Conservation (phyloP, 2,888 invertebrate species). For the Merodon equestris region DNA sequence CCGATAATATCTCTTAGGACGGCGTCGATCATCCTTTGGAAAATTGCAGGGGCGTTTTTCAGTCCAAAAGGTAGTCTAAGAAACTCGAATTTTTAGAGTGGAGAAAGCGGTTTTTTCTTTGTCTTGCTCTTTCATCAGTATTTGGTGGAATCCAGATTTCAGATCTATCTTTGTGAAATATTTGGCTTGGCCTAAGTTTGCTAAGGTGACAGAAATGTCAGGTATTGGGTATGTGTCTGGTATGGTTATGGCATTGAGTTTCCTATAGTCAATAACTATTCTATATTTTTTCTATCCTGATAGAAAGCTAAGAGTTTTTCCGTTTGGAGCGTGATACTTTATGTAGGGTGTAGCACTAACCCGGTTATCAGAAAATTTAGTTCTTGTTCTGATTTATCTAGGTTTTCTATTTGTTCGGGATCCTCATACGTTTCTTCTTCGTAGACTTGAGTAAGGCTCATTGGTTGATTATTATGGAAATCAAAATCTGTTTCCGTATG, state of each 20-base stretch:
- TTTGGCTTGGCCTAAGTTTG: slow-evolving; percentile 36
- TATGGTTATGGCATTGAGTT: slow-evolving; percentile 40
- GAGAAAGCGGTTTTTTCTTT: too few relatives aligned
- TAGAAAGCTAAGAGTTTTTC: slow-evolving; percentile 2
- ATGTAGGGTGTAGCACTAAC: slow-evolving; percentile 13
- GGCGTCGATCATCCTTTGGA: slow-evolving; percentile 45
- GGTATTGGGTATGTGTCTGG: slow-evolving; percentile 24
- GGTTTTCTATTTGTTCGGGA: neutral
- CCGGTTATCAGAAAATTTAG: slow-evolving; percentile 22
- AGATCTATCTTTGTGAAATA: slow-evolving; percentile 45
- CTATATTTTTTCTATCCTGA: slow-evolving; percentile 19
- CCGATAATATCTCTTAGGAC: slow-evolving; percentile 30
- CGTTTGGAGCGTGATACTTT: slow-evolving; percentile 7
- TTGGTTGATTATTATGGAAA: neutral
- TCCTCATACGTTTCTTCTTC: neutral
- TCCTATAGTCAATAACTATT: slow-evolving; percentile 27
- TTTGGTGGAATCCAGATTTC: slow-evolving; percentile 55
- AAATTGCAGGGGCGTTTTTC: too few relatives aligned
- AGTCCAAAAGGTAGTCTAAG: too few relatives aligned
- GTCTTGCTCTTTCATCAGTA: slow-evolving; percentile 35
- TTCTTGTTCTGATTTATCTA: slow-evolving; percentile 1
- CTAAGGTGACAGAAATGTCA: slow-evolving; percentile 14
- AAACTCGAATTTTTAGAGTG: too few relatives aligned
- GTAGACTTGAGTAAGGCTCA: neutral
- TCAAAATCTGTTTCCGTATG: neutral